Evolutionary conservation across 2,888 invertebrate species (phyloP).

Genomic region (Drosophila pseudotalamancana): DNA sequence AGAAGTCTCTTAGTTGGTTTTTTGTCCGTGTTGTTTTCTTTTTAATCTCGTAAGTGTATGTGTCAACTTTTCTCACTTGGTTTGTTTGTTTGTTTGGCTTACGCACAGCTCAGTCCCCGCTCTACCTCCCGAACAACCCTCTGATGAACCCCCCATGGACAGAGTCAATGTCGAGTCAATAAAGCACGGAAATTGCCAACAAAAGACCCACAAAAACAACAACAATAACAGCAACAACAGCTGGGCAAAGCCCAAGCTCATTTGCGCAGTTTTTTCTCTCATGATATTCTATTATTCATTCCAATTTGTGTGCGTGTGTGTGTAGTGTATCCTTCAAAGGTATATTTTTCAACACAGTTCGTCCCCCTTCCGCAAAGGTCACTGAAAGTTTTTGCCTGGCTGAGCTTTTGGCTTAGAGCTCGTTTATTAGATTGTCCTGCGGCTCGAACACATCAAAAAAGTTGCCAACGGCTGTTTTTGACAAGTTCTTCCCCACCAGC

Average conservation of each 20-base stretch:
- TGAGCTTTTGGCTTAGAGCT: slow-evolving; percentile 38
- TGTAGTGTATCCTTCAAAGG: slow-evolving; percentile 63
- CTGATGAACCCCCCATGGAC: slow-evolving; percentile 23
- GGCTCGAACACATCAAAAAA: slow-evolving; percentile 67
- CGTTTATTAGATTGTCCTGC: slow-evolving; percentile 73
- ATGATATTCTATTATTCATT: slow-evolving; percentile 77
- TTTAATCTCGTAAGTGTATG: slow-evolving; percentile 78
- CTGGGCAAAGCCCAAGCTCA: slow-evolving; percentile 59
- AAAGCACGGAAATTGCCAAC: slow-evolving; percentile 62
- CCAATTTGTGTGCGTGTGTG: slow-evolving; percentile 47
- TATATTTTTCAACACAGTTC: slow-evolving; percentile 64
- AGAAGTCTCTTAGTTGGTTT: background rate
- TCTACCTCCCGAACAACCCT: too few species aligned
- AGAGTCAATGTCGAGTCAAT: slow-evolving; percentile 66
- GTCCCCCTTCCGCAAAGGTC: slow-evolving; percentile 50
- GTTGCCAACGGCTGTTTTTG: slow-evolving; percentile 71
- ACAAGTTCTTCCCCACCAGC: slow-evolving; percentile 39
- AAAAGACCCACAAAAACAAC: slow-evolving; percentile 47
- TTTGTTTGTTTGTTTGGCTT: slow-evolving; percentile 46
- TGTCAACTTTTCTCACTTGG: slow-evolving; percentile 70
- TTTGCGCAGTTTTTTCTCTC: slow-evolving; percentile 69
- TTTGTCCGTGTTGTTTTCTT: slow-evolving; percentile 14
- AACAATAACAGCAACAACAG: slow-evolving; percentile 29
- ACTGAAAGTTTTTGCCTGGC: slow-evolving; percentile 63
- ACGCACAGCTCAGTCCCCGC: too few species aligned